Conservation (phyloP, 2,888 invertebrate genomes). For the Apamea sordens region DNA sequence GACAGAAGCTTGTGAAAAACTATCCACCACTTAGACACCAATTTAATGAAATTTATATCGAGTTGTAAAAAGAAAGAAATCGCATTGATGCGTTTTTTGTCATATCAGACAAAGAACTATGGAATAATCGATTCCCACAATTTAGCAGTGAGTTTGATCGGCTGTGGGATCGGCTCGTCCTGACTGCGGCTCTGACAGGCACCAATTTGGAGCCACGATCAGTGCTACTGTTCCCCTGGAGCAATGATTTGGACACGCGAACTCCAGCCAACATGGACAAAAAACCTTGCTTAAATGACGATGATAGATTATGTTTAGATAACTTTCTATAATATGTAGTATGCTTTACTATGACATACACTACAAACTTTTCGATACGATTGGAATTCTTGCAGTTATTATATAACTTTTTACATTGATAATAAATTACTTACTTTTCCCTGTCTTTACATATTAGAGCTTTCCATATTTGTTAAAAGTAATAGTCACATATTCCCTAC, state of each 20-base stretch:
- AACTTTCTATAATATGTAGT: neutral
- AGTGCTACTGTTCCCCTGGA: conserved; percentile 80
- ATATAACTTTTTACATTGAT: no score
- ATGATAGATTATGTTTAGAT: conserved; percentile 13
- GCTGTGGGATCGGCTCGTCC: conserved; percentile 66
- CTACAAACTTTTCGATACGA: neutral
- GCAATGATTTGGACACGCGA: conserved; percentile 80
- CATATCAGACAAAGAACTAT: conserved; percentile 47
- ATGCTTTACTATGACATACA: neutral
- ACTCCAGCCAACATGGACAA: conserved; percentile 54
- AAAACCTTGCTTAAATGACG: conserved; percentile 17
- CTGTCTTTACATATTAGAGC: no score
- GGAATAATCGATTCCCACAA: conserved; percentile 83
- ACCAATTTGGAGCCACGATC: conserved; percentile 79
- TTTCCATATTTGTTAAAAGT: no score
- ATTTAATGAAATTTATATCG: conserved; percentile 40
- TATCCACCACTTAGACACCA: conserved; percentile 32
- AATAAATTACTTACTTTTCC: no score
- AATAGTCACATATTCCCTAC: no score
- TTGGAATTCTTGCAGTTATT: neutral
- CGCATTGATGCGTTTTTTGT: conserved; percentile 55
- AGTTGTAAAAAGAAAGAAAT: conserved; percentile 29
- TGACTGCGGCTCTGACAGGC: conserved; percentile 77
- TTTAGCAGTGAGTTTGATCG: conserved; percentile 72
- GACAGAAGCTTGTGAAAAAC: conserved; percentile 22